These are phyloP conservation scores for Drosophila nannoptera DNA, from an alignment of 1,140 invertebrate genomes.

Conservation along the genomic window DNA sequence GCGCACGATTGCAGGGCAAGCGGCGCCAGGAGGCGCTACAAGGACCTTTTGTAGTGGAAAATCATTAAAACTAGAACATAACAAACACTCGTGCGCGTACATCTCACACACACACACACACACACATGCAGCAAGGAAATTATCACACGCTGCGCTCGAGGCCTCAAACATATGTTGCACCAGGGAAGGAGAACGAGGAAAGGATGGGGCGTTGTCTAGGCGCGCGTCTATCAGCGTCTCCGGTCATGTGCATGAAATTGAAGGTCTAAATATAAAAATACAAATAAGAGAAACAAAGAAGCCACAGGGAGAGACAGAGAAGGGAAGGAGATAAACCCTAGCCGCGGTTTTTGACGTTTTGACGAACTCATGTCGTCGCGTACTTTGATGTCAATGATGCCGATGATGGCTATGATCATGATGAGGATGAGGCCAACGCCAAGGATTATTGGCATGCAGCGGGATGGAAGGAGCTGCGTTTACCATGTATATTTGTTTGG, in stretches of 20 bases:
- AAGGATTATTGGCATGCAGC: constrained; percentile 50
- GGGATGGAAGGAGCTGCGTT: constrained; percentile 33
- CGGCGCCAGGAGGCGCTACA: constrained; percentile 67
- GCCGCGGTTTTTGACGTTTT: constrained; percentile 52
- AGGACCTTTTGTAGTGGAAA: constrained; percentile 67
- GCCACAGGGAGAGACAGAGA: too few species aligned
- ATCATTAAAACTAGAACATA: constrained; percentile 75
- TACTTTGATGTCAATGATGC: constrained; percentile 53
- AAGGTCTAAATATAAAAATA: constrained; percentile 61
- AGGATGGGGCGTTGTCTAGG: constrained; percentile 24
- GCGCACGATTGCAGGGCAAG: constrained; percentile 46
- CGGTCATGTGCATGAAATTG: constrained; percentile 39
- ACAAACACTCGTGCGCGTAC: too few species aligned
- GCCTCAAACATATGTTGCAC: constrained; percentile 29
- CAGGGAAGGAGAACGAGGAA: constrained; percentile 6
- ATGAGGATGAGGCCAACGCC: constrained; percentile 27
- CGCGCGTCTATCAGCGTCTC: constrained; percentile 35
- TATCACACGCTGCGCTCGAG: constrained; percentile 38
- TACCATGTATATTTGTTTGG: constrained; percentile 41
- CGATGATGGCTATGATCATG: constrained; percentile 24
- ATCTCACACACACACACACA: constrained; percentile 36
- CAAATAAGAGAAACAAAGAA: not conserved
- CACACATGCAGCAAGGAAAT: constrained; percentile 38
- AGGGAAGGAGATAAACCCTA: constrained; percentile 15
- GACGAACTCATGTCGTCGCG: constrained; percentile 68